Evolutionary conservation across 92 coral and sea anemone genomes (phyloP), one percentile per base, ranked within the genome.

Genomic region (Umimayanthus chanpuru): DNA sequence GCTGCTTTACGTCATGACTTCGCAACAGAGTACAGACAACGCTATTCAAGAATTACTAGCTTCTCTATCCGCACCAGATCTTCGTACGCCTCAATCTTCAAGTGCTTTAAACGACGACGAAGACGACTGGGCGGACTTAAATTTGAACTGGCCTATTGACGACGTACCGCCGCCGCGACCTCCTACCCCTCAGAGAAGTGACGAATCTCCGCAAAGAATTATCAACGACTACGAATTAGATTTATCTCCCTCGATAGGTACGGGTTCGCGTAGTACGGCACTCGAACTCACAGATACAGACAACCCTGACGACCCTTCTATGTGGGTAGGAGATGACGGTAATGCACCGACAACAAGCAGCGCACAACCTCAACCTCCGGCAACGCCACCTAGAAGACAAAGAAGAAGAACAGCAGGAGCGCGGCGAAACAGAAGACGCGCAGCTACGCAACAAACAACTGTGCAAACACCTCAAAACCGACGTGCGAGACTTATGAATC

Each of bases 41-140:
- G 72, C 72, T 66, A 66, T 66, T 66, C 72, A 66, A 66, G 72
- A 66, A 66, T 66, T 66, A 66, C 72, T 66, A 66, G 72, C 72
- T 66, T 66, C 72, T 66, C 72, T 66, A 66, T 66, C 72, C 25
- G 72, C 72, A 66, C 72, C 72, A 66, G 72, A 66, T 66, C 72
- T 66, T 25, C 72, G 72, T 66, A 66, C 72, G 72, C 72, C 72
- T 21, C 72, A 66, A 66, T 66, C 72, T 66, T 66, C 72, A 66
- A 66, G 72, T 66, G 29, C 72, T 66, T 66, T 66, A 21, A 66
- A 20, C n/a, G 29, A 66, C 29, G 72, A 66, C 25, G 72, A 66
- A 21, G 72, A 66, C 72, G 72, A 66, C 72, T 66, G 72, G 72
- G 72, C 72, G n/a, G 72, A 66, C 72, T 66, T 66, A 66, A 25